Conservation (phyloP, 1,140 invertebrate species). For the Eriosoma lanigerum region DNA sequence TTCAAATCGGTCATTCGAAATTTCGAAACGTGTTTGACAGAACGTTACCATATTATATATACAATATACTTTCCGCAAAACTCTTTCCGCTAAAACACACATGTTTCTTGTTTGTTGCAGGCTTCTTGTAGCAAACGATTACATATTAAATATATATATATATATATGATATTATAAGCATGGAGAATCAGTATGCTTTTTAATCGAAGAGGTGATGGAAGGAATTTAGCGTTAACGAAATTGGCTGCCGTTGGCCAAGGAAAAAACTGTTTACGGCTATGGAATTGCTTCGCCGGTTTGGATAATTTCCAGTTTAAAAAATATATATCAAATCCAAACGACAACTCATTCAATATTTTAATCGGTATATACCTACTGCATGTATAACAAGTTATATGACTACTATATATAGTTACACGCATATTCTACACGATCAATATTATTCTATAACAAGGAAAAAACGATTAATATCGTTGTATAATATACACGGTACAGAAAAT, state of each 20-base stretch:
- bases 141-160: background rate
- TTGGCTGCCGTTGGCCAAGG: slow-evolving; percentile 8
- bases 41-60: background rate
- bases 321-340: slow-evolving; percentile 1
- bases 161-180: slow-evolving; percentile 18
- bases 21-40: slow-evolving; percentile 22
- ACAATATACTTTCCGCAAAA: slow-evolving; percentile 4
- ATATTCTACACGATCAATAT: no score
- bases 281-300: slow-evolving; percentile 16
- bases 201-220: slow-evolving; percentile 7
- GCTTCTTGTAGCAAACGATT: background rate
- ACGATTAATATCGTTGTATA: background rate
- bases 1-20: slow-evolving; percentile 25
- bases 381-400: no score
- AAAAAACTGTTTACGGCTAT: slow-evolving; percentile 6
- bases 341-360: background rate
- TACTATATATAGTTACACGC: no score
- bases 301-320: slow-evolving; percentile 32
- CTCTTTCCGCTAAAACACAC: background rate
- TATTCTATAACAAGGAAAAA: no score
- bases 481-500: background rate
- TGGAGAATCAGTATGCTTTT: no score
- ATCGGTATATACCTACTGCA: no score
- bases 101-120: slow-evolving; percentile 41
- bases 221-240: slow-evolving; percentile 39